Conservation (phyloP, 2,113 vertebrate species). For the Bubalus kerabau region DNA sequence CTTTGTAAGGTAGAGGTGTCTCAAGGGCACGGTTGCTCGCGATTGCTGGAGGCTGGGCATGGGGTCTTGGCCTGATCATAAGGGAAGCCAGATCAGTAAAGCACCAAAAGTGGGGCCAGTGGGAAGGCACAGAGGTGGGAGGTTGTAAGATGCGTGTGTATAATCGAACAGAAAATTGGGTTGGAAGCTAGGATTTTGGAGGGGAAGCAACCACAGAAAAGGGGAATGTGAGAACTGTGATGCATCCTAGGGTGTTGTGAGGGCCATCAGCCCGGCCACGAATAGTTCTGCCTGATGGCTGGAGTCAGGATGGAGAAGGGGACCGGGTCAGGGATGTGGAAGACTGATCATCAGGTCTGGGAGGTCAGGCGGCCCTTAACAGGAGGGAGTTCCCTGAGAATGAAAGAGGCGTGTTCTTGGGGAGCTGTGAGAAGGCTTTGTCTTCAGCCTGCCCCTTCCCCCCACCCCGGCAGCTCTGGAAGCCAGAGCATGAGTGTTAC, state of each 20-base stretch:
- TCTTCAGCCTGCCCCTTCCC: background rate
- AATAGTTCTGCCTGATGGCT: background rate
- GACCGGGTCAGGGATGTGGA: background rate
- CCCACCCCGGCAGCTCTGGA: accelerated
- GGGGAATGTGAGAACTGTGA: background rate
- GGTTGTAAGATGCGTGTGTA: background rate
- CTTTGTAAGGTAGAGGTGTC: background rate
- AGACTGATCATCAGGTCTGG: background rate
- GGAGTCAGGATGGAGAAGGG: background rate
- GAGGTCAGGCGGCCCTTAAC: background rate
- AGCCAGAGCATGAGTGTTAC: background rate
- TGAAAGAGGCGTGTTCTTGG: background rate
- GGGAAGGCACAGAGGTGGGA: background rate
- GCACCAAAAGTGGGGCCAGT: background rate
- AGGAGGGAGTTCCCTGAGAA: background rate
- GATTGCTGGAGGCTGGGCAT: background rate
- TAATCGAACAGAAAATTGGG: background rate
- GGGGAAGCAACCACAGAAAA: background rate
- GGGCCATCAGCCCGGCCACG: background rate
- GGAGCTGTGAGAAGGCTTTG: background rate
- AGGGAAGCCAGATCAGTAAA: background rate
- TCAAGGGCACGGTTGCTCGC: background rate
- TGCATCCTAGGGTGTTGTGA: background rate
- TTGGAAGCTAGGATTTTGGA: background rate
- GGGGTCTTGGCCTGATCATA: background rate